Conservation (phyloP, 2,113 vertebrate species). For the Numida meleagris region DNA sequence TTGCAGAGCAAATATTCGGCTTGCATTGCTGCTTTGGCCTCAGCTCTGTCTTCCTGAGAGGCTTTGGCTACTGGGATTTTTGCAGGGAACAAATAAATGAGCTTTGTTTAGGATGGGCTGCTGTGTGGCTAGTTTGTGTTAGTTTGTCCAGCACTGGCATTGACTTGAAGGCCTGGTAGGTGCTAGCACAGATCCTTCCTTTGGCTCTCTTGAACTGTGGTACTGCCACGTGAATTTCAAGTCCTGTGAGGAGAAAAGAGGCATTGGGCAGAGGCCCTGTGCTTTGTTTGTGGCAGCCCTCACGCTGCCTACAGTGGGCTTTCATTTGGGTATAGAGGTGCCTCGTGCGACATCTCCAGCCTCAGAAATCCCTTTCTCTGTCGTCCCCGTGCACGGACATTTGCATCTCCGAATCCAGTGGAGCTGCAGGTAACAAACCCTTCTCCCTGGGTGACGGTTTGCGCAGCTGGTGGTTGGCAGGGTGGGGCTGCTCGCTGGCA, state of each 20-base stretch:
- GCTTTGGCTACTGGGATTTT: background rate
- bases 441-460: background rate
- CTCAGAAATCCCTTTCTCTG: background rate
- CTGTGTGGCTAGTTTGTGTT: background rate
- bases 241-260: background rate
- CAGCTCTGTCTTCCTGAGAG: background rate
- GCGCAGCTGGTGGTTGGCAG: background rate
- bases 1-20: background rate
- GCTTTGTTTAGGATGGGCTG: background rate
- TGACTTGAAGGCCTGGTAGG: background rate
- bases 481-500: constrained; percentile 19
- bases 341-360: background rate
- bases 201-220: background rate
- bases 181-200: background rate
- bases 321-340: background rate
- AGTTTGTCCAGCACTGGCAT: background rate
- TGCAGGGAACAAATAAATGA: background rate
- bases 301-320: background rate
- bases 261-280: background rate
- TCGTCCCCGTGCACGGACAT: rapidly evolving
- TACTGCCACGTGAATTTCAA: background rate
- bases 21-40: background rate
- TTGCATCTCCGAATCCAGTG: background rate
- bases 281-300: background rate
- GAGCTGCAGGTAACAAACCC: background rate